These are phyloP conservation scores for Melikaiella ostensackeni DNA, from an alignment of 2,888 invertebrate genomes.

Conservation along the genomic window DNA sequence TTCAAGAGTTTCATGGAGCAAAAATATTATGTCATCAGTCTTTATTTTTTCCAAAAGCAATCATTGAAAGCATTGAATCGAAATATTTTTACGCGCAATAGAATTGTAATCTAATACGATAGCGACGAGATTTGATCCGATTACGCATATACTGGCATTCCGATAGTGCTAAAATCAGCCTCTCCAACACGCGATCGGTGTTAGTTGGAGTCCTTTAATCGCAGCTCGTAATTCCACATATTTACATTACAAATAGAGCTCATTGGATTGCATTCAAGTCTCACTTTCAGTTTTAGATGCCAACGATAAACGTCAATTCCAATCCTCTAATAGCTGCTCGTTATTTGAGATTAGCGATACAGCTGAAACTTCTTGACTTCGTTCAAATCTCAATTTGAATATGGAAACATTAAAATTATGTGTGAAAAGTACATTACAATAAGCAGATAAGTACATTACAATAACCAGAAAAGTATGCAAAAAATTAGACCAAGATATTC, in stretches of 20 bases:
- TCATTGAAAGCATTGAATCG: too few species aligned
- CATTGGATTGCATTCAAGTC: not conserved
- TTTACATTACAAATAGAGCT: conserved; percentile 1
- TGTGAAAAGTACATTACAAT: not conserved
- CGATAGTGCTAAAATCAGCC: not conserved
- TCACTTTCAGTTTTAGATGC: not conserved
- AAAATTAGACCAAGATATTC: too few species aligned
- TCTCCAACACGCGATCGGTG: not conserved
- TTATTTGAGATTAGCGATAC: not conserved
- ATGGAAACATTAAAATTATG: not conserved
- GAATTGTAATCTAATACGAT: not conserved
- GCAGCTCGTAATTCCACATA: not conserved
- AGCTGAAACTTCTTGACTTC: not conserved
- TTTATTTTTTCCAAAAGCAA: too few species aligned
- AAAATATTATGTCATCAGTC: too few species aligned
- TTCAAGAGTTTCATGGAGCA: too few species aligned
- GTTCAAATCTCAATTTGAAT: not conserved
- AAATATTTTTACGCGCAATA: too few species aligned
- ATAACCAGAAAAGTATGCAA: too few species aligned
- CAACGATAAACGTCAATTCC: not conserved
- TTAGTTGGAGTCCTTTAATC: not conserved
- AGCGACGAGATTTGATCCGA: not conserved
- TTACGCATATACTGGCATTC: not conserved
- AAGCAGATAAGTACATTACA: too few species aligned
- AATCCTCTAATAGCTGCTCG: not conserved